Evolutionary conservation across 2,797 vertebrate genomes (phyloP).

Genomic region (Pseudopleuronectes americanus): DNA sequence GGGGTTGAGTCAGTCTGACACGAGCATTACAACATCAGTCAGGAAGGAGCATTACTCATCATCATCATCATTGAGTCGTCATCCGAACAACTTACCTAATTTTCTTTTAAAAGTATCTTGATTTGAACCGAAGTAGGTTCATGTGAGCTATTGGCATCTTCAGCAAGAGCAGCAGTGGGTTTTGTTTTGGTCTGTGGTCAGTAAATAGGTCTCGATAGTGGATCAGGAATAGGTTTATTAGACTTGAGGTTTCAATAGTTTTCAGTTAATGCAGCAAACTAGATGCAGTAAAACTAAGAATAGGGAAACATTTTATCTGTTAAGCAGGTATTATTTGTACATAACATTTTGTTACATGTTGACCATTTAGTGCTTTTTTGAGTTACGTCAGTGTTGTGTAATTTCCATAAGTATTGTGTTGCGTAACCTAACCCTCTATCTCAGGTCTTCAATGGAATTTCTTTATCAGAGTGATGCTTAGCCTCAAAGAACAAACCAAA

Average conservation of each 20-base stretch:
- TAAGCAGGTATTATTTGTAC: neutral
- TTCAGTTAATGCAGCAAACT: neutral
- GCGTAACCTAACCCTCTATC: slow-evolving; percentile 15
- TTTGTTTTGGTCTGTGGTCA: neutral
- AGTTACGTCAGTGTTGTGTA: slow-evolving; percentile 28
- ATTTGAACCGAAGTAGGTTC: too few relatives aligned
- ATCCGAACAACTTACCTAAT: neutral
- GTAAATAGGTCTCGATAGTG: neutral
- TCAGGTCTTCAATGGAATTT: slow-evolving; percentile 49
- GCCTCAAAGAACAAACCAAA: slow-evolving; percentile 27
- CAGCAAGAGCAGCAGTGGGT: neutral
- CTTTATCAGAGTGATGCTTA: slow-evolving; percentile 44
- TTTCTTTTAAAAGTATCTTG: neutral
- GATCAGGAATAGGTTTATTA: neutral
- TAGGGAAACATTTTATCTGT: neutral
- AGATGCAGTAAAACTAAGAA: neutral
- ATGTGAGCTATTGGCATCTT: neutral
- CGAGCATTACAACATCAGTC: neutral
- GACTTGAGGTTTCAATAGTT: neutral
- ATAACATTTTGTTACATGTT: neutral
- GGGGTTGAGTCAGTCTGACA: neutral
- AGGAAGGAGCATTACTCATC: neutral
- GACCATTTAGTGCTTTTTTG: neutral
- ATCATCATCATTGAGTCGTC: neutral
- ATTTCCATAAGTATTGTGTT: slow-evolving; percentile 36